Evolutionary conservation across 2,797 vertebrate species (phyloP).

Genomic region (Buphagus erythrorhynchus): DNA sequence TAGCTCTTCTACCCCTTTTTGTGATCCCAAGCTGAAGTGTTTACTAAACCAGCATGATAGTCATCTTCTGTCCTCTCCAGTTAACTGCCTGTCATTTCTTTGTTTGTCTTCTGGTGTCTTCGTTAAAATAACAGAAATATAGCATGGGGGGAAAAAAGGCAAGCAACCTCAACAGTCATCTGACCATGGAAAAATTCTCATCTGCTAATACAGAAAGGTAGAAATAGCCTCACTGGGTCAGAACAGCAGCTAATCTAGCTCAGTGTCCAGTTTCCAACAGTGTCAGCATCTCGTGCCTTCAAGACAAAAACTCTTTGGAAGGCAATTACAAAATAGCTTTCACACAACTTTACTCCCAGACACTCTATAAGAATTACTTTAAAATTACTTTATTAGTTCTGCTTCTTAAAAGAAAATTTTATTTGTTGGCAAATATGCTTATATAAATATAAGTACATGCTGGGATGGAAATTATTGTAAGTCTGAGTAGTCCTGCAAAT

Average conservation of each 20-base stretch:
- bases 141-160: accelerated
- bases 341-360: not conserved
- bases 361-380: not conserved
- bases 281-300: not conserved
- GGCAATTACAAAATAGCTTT: not conserved
- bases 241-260: not conserved
- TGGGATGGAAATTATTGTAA: not conserved
- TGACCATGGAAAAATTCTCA: not conserved
- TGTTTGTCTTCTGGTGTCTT: slow-evolving; percentile 5
- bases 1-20: not conserved
- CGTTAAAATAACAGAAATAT: not conserved
- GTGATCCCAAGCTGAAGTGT: not conserved
- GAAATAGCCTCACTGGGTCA: not conserved
- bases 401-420: not conserved
- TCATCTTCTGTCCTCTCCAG: slow-evolving; percentile 1
- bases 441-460: not conserved
- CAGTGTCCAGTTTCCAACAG: not conserved
- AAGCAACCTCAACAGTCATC: not conserved
- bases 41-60: slow-evolving; percentile 51
- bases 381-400: not conserved
- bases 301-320: not conserved
- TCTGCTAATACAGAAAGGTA: not conserved
- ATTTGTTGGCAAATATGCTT: not conserved
- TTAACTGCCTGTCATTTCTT: slow-evolving; percentile 5
- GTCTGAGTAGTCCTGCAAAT: not conserved